These are phyloP conservation scores for Epinotia demarniana DNA, from an alignment of 2,888 invertebrate species.

Conservation along the genomic window DNA sequence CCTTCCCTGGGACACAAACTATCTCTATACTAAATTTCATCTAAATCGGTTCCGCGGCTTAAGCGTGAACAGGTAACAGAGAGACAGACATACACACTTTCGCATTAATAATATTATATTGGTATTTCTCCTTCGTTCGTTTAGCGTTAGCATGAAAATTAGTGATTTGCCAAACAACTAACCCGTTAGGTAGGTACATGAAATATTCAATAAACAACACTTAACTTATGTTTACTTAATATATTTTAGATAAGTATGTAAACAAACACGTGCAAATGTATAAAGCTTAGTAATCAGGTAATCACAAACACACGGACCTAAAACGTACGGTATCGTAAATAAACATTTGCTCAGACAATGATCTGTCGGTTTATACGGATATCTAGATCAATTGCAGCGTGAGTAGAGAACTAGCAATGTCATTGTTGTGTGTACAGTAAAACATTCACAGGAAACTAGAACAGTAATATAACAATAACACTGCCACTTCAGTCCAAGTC, in stretches of 20 bases:
- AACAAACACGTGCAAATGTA: conserved; percentile 13
- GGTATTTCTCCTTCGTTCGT: not conserved
- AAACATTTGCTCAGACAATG: conserved; percentile 14
- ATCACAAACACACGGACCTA: conserved; percentile 1
- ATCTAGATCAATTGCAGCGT: conserved; percentile 31
- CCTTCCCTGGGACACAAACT: too few relatives aligned
- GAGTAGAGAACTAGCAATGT: conserved; percentile 32
- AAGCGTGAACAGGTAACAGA: too few relatives aligned
- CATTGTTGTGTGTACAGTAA: conserved; percentile 35
- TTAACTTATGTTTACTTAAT: conserved; percentile 1
- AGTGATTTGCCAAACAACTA: conserved; percentile 2
- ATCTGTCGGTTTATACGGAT: conserved; percentile 8
- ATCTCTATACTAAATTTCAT: too few relatives aligned
- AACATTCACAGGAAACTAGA: conserved; percentile 36
- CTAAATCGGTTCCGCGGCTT: too few relatives aligned
- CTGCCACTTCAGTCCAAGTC: conserved; percentile 15
- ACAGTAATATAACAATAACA: conserved; percentile 22
- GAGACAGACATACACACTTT: too few relatives aligned
- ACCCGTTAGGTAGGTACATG: not conserved
- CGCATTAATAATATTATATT: too few relatives aligned
- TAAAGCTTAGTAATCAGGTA: conserved; percentile 6
- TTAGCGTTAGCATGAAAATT: not conserved
- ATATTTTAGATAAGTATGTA: conserved; percentile 17
- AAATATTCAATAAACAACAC: not conserved
- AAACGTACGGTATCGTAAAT: conserved; percentile 5